Evolutionary conservation across 2,888 invertebrate genomes (phyloP).

Genomic region (Chironomus tentans): DNA sequence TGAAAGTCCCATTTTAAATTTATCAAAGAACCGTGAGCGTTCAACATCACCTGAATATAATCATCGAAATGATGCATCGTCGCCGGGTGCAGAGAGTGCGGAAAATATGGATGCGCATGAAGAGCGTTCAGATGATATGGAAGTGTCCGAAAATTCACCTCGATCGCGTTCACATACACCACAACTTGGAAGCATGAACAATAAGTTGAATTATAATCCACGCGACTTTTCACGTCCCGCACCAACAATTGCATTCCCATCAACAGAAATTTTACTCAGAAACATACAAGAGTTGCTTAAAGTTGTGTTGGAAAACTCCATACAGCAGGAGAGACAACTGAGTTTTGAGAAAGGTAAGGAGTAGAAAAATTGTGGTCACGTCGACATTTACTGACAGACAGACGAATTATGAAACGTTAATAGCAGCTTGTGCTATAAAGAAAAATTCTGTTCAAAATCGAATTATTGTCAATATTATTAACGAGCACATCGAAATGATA

Average conservation of each 20-base stretch:
- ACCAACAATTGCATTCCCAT: constrained; percentile 22
- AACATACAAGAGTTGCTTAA: constrained; percentile 25
- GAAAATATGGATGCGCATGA: constrained; percentile 9
- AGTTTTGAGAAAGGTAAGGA: constrained; percentile 24
- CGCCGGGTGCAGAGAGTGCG: constrained; percentile 2
- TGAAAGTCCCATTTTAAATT: constrained; percentile 20
- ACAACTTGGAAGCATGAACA: constrained; percentile 1
- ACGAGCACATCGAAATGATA: not conserved
- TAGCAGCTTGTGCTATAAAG: too few species aligned
- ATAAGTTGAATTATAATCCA: constrained; percentile 18
- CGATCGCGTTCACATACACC: constrained; percentile 11
- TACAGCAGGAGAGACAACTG: constrained; percentile 22
- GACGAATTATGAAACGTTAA: too few species aligned
- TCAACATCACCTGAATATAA: constrained; percentile 12
- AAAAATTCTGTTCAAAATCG: too few species aligned
- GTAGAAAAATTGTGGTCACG: not conserved
- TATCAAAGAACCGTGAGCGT: constrained; percentile 18
- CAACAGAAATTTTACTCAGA: constrained; percentile 17
- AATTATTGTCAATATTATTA: not conserved
- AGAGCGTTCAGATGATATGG: constrained; percentile 21
- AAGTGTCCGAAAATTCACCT: constrained; percentile 20
- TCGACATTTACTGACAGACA: too few species aligned
- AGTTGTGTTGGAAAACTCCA: constrained; percentile 21
- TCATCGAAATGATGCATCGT: not conserved
- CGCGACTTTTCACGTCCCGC: constrained; percentile 21